A percentile compares a stretch with the other conserved stretches of the same genome.
Evolutionary conservation across 2,888 invertebrate genomes (phyloP).

Genomic region (Eilema depressum): DNA sequence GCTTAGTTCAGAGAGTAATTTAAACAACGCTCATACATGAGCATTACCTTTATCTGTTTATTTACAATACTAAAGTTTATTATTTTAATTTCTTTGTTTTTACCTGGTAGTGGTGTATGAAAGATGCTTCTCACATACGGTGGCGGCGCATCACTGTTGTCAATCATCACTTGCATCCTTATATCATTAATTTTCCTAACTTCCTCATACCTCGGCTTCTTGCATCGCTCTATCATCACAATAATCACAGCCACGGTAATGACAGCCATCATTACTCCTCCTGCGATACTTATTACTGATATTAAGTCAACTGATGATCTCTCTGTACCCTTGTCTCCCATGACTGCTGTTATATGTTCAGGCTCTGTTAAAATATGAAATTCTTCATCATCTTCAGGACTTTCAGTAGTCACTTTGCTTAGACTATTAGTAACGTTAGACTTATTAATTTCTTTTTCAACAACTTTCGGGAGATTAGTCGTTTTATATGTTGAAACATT

Average conservation of each 20-base stretch:
- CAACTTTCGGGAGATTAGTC: conserved; percentile 37
- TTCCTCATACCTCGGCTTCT: conserved; percentile 75
- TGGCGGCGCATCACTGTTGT: conserved; percentile 78
- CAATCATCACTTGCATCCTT: conserved; percentile 81
- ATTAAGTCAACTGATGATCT: conserved; percentile 77
- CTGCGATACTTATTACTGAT: conserved; percentile 84
- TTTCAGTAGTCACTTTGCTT: conserved; percentile 67
- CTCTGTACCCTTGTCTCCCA: conserved; percentile 78
- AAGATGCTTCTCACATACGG: conserved; percentile 86
- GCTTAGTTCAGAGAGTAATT: no score
- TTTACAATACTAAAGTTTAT: no score
- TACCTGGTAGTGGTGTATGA: conserved; percentile 87
- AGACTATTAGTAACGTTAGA: conserved; percentile 58
- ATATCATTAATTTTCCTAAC: conserved; percentile 80
- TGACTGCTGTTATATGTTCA: conserved; percentile 84
- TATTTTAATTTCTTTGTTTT: conserved; percentile 20
- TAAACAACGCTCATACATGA: no score
- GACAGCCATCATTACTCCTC: conserved; percentile 83
- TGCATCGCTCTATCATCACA: conserved; percentile 82
- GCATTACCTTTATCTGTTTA: no score
- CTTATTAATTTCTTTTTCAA: conserved; percentile 47
- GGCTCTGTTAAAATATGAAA: conserved; percentile 87
- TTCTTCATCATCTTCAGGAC: conserved; percentile 75
- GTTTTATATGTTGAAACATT: conserved; percentile 37
- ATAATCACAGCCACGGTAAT: conserved; percentile 83